Percentiles rank a stretch among this genome's conserved stretches.
phyloP scores from a whole-genome alignment of 2,797 vertebrate genomes.

The Molossus alvarezi region DNA sequence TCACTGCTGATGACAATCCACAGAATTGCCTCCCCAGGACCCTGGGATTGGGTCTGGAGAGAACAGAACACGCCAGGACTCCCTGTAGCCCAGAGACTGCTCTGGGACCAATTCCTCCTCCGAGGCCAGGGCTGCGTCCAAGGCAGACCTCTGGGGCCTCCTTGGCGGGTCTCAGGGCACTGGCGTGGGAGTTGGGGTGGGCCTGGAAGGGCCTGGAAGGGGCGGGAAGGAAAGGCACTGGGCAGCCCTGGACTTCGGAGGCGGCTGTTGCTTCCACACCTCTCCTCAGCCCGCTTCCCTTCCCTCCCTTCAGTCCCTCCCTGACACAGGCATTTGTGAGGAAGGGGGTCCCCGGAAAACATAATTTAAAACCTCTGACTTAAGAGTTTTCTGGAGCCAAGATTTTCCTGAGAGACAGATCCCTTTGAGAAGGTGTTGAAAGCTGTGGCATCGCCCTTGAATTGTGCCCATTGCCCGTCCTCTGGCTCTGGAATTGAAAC shows the following conservation, averaged over 20 bases:
- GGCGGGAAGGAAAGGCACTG: neutral
- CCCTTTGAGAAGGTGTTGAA: neutral
- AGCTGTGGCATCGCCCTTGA: neutral
- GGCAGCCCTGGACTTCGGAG: neutral
- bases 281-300: no score
- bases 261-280: neutral
- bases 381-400: neutral
- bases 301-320: no score
- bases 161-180: neutral
- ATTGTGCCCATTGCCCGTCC: neutral
- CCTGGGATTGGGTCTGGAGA: neutral
- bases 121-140: neutral
- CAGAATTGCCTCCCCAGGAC: neutral
- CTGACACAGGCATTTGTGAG: no score
- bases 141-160: neutral
- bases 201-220: neutral
- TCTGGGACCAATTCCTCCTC: neutral
- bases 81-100: neutral
- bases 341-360: neutral
- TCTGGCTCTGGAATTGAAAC: neutral
- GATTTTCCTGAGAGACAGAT: neutral
- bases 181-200: neutral
- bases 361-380: neutral
- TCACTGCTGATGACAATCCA: conserved; percentile 42
- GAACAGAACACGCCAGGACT: neutral